These are phyloP conservation scores for Chrysochloris asiatica DNA, from an alignment of 2,113 vertebrate species.

Conservation along the genomic window DNA sequence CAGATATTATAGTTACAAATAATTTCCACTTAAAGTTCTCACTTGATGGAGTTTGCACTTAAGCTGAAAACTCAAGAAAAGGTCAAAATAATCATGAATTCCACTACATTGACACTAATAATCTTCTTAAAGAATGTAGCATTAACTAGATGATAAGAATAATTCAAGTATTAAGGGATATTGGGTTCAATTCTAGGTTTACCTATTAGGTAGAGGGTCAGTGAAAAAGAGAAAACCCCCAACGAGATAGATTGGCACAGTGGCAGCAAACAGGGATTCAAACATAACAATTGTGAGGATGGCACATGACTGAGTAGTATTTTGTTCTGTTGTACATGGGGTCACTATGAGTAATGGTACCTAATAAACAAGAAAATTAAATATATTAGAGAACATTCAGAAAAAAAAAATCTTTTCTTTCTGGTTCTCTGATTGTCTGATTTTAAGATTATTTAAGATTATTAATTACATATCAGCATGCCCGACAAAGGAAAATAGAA, in stretches of 20 bases:
- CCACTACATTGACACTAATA: not conserved
- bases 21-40: constrained; percentile 31
- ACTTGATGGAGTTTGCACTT: constrained; percentile 9
- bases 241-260: too few species aligned
- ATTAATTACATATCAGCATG: not conserved
- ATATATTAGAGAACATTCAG: too few species aligned
- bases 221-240: too few species aligned
- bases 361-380: too few species aligned
- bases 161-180: constrained; percentile 2
- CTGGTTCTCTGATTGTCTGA: not conserved
- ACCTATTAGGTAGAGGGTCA: too few species aligned
- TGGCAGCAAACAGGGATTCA: too few species aligned
- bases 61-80: constrained; percentile 44
- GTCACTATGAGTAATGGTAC: too few species aligned
- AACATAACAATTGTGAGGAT: too few species aligned
- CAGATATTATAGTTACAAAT: constrained; percentile 39
- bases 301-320: too few species aligned
- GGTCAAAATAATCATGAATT: not conserved
- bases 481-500: not conserved
- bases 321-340: too few species aligned
- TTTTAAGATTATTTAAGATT: not conserved
- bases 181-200: too few species aligned
- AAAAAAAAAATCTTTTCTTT: too few species aligned
- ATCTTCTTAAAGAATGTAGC: not conserved
- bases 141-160: not conserved